Conservation (phyloP, 2,888 invertebrate genomes). For the Catocala nupta region DNA sequence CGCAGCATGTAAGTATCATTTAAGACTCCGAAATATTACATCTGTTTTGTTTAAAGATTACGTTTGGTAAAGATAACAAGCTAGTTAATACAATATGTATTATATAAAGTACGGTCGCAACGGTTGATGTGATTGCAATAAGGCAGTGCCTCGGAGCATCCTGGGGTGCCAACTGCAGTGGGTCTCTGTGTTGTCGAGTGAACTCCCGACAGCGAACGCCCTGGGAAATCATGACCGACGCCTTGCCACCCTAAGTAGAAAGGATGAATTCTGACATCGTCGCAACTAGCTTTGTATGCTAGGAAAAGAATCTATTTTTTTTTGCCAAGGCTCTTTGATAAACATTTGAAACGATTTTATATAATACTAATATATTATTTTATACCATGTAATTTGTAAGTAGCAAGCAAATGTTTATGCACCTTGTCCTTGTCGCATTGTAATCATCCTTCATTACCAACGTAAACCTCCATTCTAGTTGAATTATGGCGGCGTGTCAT, state of each 20-base stretch:
- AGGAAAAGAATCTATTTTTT: conserved; percentile 24
- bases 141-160: conserved; percentile 51
- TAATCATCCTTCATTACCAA: conserved; percentile 82
- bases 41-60: too few relatives aligned
- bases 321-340: conserved; percentile 14
- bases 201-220: conserved; percentile 71
- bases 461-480: conserved; percentile 78
- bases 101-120: conserved; percentile 26
- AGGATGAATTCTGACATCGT: conserved; percentile 52
- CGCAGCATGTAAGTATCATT: too few relatives aligned
- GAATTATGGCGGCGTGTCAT: conserved; percentile 85
- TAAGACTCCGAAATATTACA: too few relatives aligned
- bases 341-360: not conserved
- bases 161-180: conserved; percentile 48
- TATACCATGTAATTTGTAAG: not conserved
- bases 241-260: conserved; percentile 53
- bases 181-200: conserved; percentile 56
- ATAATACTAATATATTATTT: too few relatives aligned
- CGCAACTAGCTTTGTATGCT: conserved; percentile 38
- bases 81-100: not conserved
- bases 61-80: conserved; percentile 2
- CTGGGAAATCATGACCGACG: conserved; percentile 80
- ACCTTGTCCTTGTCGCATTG: conserved; percentile 54
- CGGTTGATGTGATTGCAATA: conserved; percentile 66
- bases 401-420: conserved; percentile 36